These are phyloP conservation scores for Epizoanthus illoricatus DNA, from an alignment of 92 coral and sea anemone species.

Conservation along the genomic window DNA sequence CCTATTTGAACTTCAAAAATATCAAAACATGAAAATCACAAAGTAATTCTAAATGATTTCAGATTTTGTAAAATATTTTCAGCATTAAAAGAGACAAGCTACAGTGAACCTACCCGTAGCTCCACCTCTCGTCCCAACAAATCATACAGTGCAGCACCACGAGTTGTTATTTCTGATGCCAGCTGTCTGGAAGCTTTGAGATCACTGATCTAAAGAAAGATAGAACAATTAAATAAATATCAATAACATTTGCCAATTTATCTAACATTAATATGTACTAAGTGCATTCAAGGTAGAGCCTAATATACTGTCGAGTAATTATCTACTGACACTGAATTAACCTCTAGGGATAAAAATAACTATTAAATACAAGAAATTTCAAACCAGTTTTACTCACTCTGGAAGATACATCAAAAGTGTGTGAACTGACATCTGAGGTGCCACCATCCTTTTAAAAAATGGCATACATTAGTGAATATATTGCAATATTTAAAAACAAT, in stretches of 20 bases:
- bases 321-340: too few relatives aligned
- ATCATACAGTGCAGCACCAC: constrained; percentile 95
- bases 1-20: too few relatives aligned
- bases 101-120: constrained; percentile 65
- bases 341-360: neutral
- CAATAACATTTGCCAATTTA: neutral
- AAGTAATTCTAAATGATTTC: neutral
- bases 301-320: too few relatives aligned
- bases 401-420: constrained; percentile 93
- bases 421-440: constrained; percentile 73
- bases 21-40: too few relatives aligned
- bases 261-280: too few relatives aligned
- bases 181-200: constrained; percentile 93
- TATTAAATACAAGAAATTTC: neutral
- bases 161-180: constrained; percentile 94
- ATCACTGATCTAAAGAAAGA: constrained; percentile 80
- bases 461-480: too few relatives aligned
- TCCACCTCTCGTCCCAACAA: constrained; percentile 93
- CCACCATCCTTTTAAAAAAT: constrained; percentile 58
- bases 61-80: neutral
- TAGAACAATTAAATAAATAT: neutral
- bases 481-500: too few relatives aligned
- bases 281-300: too few relatives aligned
- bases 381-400: constrained; percentile 59
- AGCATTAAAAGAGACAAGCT: neutral